Evolutionary conservation across 2,888 invertebrate species (phyloP), one percentile per base, ranked within the genome.

Genomic region (Xestia rhomboidea): DNA sequence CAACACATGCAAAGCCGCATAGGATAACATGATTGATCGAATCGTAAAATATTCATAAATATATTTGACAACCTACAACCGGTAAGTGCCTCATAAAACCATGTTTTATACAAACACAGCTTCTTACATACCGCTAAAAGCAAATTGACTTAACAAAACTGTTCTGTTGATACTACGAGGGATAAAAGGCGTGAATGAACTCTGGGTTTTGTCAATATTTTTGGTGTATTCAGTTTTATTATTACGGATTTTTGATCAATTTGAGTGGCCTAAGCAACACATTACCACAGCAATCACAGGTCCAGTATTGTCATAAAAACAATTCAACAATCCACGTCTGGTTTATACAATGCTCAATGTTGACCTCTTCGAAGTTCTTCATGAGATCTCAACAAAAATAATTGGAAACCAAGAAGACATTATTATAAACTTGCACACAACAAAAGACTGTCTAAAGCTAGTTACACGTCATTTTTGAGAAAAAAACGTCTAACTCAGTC

Each of bases 11-110:
- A 24, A 44, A 3, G 0, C 13, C 34, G 6, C 4, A 46, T 60
- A 46, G 6, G 3, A 54, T 38, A 38, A 54, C 49, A 30, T 76
- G 34, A 69, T 60, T 66, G 27, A 79, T 24, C 27, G 15, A 60
- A 51, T 38, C 10, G 10, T 44, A 5, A 49, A 68, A 38, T 60
- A 70, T 81, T 51, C n/a, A 44, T 21, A 77, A 57, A 64, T 21
- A 24, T 82, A 66, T 69, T 81, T 77, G 68, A 64, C 38, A 54
- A 77, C 34, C 63, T n/a, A 76, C 62, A 68, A 57, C 66, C 21
- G 7, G 38, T 82, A 81, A 81, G 81, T 68, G 77, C 82, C n/a
- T 46, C n/a, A 72, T 77, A 77, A 80, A 60, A 24, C 38, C 57
- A 46, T 72, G 57, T 71, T 82, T 49, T 66, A 30, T 44, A 77